A percentile compares a stretch with the other conserved stretches of the same genome.
phyloP scores from a whole-genome alignment of 1,140 invertebrate genomes.

The Vanessa atalanta region DNA sequence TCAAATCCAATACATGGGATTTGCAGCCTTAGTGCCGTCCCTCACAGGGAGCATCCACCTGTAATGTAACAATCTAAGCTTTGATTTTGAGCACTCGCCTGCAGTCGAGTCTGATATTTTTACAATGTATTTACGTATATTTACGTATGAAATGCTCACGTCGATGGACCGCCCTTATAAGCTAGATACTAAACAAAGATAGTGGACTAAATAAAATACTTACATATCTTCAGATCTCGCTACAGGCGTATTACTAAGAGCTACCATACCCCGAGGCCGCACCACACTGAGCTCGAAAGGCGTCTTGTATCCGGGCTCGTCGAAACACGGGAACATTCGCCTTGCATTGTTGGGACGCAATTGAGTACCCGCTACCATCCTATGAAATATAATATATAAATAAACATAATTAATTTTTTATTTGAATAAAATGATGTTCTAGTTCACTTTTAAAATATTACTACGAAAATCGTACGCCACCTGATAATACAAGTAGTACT shows the following conservation, averaged over 20 bases:
- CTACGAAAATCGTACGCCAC: too few species aligned
- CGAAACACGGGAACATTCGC: conserved; percentile 95
- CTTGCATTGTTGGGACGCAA: conserved; percentile 91
- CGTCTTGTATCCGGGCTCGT: conserved; percentile 92
- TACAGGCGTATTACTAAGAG: conserved; percentile 84
- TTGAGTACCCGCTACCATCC: conserved; percentile 85
- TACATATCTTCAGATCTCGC: conserved; percentile 82
- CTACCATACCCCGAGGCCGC: conserved; percentile 82
- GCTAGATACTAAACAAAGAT: not conserved
- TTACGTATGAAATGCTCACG: too few species aligned
- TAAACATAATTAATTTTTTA: not conserved
- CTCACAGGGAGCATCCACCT: too few species aligned
- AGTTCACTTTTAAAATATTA: too few species aligned
- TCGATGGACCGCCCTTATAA: too few species aligned
- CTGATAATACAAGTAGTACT: too few species aligned
- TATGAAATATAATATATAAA: conserved; percentile 31
- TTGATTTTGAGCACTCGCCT: too few species aligned
- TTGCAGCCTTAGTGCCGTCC: too few species aligned
- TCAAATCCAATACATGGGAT: too few species aligned
- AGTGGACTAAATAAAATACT: conserved; percentile 54
- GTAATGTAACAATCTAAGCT: too few species aligned
- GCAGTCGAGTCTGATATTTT: too few species aligned
- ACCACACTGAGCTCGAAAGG: conserved; percentile 85
- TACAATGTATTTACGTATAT: too few species aligned
- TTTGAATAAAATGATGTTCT: not conserved